Conservation (phyloP, 2,888 invertebrate genomes). For the Athalia circularis region DNA sequence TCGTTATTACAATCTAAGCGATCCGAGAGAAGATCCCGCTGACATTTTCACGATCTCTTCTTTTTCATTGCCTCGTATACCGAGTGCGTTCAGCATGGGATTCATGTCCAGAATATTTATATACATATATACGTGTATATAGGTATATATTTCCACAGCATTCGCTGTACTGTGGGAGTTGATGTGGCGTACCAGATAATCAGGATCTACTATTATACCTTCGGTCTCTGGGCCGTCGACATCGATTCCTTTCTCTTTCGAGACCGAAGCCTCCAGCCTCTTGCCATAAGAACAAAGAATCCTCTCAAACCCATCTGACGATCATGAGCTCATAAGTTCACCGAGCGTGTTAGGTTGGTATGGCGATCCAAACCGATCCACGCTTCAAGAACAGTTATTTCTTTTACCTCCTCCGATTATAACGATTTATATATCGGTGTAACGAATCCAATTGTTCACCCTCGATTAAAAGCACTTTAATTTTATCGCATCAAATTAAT, state of each 20-base stretch:
- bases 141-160: too few species aligned
- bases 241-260: constrained; percentile 40
- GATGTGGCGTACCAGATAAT: constrained; percentile 33
- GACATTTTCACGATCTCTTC: constrained; percentile 32
- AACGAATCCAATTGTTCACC: constrained; percentile 74
- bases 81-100: too few species aligned
- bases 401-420: constrained; percentile 55
- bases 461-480: constrained; percentile 71
- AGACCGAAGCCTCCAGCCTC: constrained; percentile 26
- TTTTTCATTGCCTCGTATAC: constrained; percentile 1
- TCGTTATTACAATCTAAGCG: constrained; percentile 7
- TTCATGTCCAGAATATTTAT: too few species aligned
- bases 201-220: constrained; percentile 28
- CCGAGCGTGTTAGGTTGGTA: not conserved
- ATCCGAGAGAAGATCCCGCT: constrained; percentile 1
- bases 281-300: constrained; percentile 40
- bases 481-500: constrained; percentile 45
- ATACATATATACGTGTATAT: too few species aligned
- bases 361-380: constrained; percentile 59
- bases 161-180: constrained; percentile 23
- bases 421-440: constrained; percentile 66
- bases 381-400: constrained; percentile 58
- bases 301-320: constrained; percentile 34
- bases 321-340: not conserved
- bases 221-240: constrained; percentile 34